Percentiles rank a stretch among this genome's conserved stretches.
Evolutionary conservation across 2,888 invertebrate genomes (phyloP).

Genomic region (Aplocera efformata): DNA sequence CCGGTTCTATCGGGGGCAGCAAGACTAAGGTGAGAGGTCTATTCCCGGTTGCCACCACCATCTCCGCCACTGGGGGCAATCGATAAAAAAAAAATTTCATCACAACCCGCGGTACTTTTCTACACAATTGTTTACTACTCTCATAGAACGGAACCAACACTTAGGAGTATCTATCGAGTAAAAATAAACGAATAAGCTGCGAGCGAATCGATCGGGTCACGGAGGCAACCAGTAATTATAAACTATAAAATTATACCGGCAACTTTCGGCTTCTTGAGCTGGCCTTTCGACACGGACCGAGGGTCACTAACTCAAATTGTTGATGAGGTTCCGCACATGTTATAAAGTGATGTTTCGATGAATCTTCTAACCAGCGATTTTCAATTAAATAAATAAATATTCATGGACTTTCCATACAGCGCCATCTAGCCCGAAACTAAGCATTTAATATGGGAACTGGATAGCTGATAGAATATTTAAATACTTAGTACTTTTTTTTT

Average conservation of each 20-base stretch:
- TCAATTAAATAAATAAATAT: no score
- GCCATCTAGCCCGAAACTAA: no score
- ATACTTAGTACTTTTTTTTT: no score
- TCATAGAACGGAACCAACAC: no score
- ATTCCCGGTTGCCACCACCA: no score
- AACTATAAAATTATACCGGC: conserved; percentile 71
- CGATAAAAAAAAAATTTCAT: background rate
- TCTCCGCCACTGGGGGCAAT: background rate
- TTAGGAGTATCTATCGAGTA: background rate
- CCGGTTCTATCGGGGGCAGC: conserved; percentile 96
- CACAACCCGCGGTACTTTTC: no score
- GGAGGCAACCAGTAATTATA: conserved; percentile 75
- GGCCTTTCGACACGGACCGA: conserved; percentile 66
- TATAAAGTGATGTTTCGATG: conserved; percentile 4
- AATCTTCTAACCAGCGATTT: no score
- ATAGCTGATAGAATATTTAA: no score
- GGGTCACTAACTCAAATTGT: conserved; percentile 29
- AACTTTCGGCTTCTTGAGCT: conserved; percentile 74
- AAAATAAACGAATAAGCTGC: conserved; percentile 26
- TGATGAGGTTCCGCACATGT: conserved; percentile 48
- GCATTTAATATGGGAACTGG: no score
- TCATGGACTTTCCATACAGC: no score
- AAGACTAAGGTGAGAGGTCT: conserved; percentile 91
- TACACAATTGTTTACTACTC: no score
- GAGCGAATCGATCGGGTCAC: conserved; percentile 56